A percentile compares a stretch with the other conserved stretches of the same genome.
phyloP scores from a whole-genome alignment of 2,888 invertebrate species.

The Chloroclystis v-ata region DNA sequence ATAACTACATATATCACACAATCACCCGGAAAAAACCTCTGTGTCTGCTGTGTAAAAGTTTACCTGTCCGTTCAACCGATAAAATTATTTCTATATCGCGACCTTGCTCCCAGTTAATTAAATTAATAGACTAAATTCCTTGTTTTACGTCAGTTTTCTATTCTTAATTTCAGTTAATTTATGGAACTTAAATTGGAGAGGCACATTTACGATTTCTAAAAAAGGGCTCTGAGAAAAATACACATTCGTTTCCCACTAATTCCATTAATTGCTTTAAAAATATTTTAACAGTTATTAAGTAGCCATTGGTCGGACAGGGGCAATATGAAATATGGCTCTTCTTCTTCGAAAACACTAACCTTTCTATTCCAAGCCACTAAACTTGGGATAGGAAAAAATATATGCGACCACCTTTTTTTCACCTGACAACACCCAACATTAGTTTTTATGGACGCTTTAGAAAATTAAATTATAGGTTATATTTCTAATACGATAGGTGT shows the following conservation, averaged over 20 bases:
- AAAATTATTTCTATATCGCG: too few species aligned
- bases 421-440: slow-evolving; percentile 66
- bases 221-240: slow-evolving; percentile 1
- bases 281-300: slow-evolving; percentile 25
- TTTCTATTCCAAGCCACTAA: slow-evolving; percentile 60
- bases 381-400: slow-evolving; percentile 59
- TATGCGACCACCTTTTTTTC: slow-evolving; percentile 66
- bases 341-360: slow-evolving; percentile 58
- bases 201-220: slow-evolving; percentile 1
- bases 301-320: slow-evolving; percentile 11
- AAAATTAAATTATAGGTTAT: slow-evolving; percentile 78
- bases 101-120: too few species aligned
- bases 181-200: not conserved
- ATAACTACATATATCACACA: too few species aligned
- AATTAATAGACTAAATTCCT: too few species aligned
- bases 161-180: too few species aligned
- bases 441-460: slow-evolving; percentile 63
- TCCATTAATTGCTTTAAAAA: slow-evolving; percentile 31
- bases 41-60: too few species aligned
- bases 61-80: too few species aligned
- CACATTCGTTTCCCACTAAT: not conserved
- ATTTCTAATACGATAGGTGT: slow-evolving; percentile 76
- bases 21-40: too few species aligned
- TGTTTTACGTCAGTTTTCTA: too few species aligned
- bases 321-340: slow-evolving; percentile 51